phyloP scores from a whole-genome alignment of 2,888 invertebrate genomes.

The Sarcophaga carnaria region DNA sequence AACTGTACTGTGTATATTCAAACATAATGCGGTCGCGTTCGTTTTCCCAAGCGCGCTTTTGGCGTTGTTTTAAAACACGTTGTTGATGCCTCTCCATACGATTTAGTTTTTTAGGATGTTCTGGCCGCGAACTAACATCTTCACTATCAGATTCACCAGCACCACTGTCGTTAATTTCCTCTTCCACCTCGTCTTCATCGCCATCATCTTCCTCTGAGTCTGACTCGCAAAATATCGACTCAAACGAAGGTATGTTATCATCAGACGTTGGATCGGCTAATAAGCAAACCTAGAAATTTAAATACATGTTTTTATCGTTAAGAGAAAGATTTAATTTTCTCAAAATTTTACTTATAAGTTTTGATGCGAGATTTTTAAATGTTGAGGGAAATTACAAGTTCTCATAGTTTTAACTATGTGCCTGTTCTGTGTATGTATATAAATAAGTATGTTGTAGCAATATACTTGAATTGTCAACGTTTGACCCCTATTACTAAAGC shows the following conservation, averaged over 20 bases:
- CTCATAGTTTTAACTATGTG: too few species aligned
- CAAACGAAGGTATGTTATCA: constrained; percentile 92
- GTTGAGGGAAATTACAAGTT: too few species aligned
- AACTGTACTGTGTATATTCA: constrained; percentile 95
- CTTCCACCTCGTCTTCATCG: constrained; percentile 82
- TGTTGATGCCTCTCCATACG: constrained; percentile 83
- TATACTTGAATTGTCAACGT: too few species aligned
- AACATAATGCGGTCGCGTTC: constrained; percentile 91
- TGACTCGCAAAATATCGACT: constrained; percentile 91
- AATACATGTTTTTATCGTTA: background rate
- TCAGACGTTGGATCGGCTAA: constrained; percentile 82
- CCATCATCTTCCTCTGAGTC: constrained; percentile 83
- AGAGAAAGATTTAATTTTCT: background rate
- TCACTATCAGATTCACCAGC: constrained; percentile 80
- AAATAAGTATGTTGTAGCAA: too few species aligned
- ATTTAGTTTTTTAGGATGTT: constrained; percentile 74
- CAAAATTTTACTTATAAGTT: too few species aligned
- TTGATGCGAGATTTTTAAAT: too few species aligned
- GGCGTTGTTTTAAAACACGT: constrained; percentile 84
- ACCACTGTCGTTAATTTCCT: constrained; percentile 76
- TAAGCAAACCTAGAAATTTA: constrained; percentile 77
- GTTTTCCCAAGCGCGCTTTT: constrained; percentile 91
- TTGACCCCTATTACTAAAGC: too few species aligned
- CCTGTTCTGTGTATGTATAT: too few species aligned
- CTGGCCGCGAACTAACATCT: constrained; percentile 81